Evolutionary conservation across 1,140 invertebrate species (phyloP).

Genomic region (Halictus rubicundus): DNA sequence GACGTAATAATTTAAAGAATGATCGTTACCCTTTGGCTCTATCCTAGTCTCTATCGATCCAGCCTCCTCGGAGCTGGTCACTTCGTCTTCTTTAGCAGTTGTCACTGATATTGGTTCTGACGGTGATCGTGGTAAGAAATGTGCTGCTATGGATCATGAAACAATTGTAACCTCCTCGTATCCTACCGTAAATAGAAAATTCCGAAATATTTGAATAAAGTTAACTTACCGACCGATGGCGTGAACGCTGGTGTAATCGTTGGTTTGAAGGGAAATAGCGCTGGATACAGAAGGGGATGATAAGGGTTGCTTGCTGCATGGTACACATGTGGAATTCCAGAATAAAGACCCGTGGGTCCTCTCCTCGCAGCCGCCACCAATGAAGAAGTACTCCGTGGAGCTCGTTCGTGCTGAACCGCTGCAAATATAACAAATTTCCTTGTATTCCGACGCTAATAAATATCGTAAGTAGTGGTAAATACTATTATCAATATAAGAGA

Average conservation of each 20-base stretch:
- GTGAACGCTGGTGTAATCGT: constrained; percentile 72
- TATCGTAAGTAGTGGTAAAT: background rate
- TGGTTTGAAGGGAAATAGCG: constrained; percentile 79
- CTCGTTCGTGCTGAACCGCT: constrained; percentile 95
- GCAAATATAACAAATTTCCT: constrained; percentile 56
- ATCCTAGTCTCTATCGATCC: constrained; percentile 59
- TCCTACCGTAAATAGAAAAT: background rate
- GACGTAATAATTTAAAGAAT: background rate
- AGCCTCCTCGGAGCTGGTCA: constrained; percentile 87
- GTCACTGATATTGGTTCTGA: constrained; percentile 68
- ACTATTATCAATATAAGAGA: too few species aligned
- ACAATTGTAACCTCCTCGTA: too few species aligned
- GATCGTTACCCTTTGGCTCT: constrained; percentile 51
- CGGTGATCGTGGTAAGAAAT: constrained; percentile 72
- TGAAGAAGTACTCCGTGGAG: constrained; percentile 84
- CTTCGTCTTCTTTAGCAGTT: constrained; percentile 86
- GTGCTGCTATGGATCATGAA: constrained; percentile 47
- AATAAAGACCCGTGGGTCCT: constrained; percentile 72
- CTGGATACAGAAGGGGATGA: constrained; percentile 78
- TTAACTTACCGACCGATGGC: constrained; percentile 62
- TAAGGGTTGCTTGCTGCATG: constrained; percentile 71
- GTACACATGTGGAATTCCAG: constrained; percentile 73
- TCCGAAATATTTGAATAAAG: background rate
- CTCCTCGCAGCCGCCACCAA: constrained; percentile 76
- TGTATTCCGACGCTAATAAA: background rate